Evolutionary conservation across 2,113 vertebrate genomes (phyloP).

Genomic region (Macaca mulatta): DNA sequence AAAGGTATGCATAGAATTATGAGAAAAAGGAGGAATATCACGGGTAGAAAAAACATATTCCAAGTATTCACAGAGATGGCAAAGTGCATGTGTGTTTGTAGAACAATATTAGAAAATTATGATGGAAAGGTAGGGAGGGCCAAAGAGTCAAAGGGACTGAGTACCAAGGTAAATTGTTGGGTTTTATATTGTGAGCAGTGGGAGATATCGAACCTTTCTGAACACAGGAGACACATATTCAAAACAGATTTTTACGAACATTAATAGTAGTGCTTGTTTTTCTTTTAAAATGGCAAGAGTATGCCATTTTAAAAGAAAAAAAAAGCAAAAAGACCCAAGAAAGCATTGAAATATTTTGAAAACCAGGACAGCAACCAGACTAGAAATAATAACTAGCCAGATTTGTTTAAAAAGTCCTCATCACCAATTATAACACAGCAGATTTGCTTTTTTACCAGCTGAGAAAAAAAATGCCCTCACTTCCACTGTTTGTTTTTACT

Average conservation of each 20-base stretch:
- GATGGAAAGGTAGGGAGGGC: not conserved
- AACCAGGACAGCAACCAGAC: slow-evolving; percentile 34
- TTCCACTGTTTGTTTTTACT: slow-evolving; percentile 54
- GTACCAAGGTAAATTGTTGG: not conserved
- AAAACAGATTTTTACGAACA: slow-evolving; percentile 27
- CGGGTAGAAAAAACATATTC: not conserved
- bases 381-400: slow-evolving; percentile 50
- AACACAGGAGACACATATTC: not conserved
- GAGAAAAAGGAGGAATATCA: not conserved
- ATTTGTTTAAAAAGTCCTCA: slow-evolving; percentile 55
- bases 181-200: not conserved
- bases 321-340: not conserved
- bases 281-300: too few relatives aligned
- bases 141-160: not conserved
- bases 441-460: slow-evolving; percentile 65
- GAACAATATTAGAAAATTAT: not conserved
- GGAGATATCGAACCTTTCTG: not conserved
- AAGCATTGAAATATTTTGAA: slow-evolving; percentile 60
- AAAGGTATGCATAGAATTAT: not conserved
- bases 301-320: slow-evolving; percentile 20
- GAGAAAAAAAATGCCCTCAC: not conserved
- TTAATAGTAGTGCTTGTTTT: not conserved
- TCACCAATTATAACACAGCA: slow-evolving; percentile 48
- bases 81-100: not conserved
- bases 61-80: not conserved